Percentiles rank a stretch among this genome's conserved stretches.
Conservation (phyloP, 2,113 vertebrate genomes). For the Larimichthys crocea region DNA sequence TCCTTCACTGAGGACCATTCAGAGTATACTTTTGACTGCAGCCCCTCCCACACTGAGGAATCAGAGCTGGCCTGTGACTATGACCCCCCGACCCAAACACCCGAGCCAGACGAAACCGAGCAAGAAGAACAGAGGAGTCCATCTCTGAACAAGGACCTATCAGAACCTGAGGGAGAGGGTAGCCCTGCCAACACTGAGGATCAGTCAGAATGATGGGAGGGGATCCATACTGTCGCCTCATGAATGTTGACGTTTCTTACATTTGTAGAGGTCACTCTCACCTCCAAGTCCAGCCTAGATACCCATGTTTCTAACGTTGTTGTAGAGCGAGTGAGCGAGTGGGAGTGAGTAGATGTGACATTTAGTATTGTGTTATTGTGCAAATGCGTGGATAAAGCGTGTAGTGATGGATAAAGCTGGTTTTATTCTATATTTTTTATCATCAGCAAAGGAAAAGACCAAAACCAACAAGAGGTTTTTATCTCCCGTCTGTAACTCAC, state of each 20-base stretch:
- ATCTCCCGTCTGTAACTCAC: neutral
- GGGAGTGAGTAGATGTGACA: slow-evolving; percentile 21
- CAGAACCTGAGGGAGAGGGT: slow-evolving; percentile 61
- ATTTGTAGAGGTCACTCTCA: slow-evolving; percentile 62
- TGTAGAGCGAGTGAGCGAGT: slow-evolving; percentile 33
- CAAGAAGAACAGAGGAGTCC: slow-evolving; percentile 45
- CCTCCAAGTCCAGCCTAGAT: slow-evolving; percentile 65
- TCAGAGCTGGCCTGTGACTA: slow-evolving; percentile 80
- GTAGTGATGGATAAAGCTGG: slow-evolving; percentile 20
- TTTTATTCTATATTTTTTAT: slow-evolving; percentile 35
- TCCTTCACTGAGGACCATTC: slow-evolving; percentile 79
- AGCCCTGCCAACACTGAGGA: slow-evolving; percentile 51
- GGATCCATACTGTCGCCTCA: slow-evolving; percentile 44
- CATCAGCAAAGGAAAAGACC: slow-evolving; percentile 38
- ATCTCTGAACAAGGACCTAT: slow-evolving; percentile 55
- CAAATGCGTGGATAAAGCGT: slow-evolving; percentile 6
- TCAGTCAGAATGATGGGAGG: slow-evolving; percentile 61
- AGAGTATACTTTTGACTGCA: slow-evolving; percentile 82
- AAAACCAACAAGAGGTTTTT: neutral
- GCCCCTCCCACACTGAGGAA: slow-evolving; percentile 80
- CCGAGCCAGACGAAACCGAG: slow-evolving; percentile 61
- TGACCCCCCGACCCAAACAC: slow-evolving; percentile 59
- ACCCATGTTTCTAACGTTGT: slow-evolving; percentile 53
- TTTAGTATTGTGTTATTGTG: slow-evolving; percentile 22
- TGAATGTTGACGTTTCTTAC: slow-evolving; percentile 67